Conservation (phyloP, 1,140 invertebrate species). For the Dreissena polymorpha region DNA sequence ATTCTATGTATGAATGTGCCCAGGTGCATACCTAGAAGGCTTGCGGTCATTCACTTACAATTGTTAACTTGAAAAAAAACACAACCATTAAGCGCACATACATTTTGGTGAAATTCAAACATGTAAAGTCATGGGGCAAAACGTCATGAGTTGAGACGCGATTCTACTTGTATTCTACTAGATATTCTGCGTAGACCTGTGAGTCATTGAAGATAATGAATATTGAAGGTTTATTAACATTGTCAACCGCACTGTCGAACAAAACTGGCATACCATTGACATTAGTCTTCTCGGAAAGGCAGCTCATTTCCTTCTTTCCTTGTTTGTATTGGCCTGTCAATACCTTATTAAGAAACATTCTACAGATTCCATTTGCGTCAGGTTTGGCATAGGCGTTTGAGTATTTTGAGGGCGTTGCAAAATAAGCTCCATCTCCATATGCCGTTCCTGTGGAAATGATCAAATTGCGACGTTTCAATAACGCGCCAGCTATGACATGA, state of each 20-base stretch:
- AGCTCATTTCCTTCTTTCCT: background rate
- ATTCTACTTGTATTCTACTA: background rate
- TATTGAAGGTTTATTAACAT: background rate
- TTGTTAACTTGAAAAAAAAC: too few species aligned
- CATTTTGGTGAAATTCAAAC: too few species aligned
- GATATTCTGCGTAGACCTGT: background rate
- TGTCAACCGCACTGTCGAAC: background rate
- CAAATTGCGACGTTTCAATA: too few species aligned
- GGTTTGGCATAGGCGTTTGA: background rate
- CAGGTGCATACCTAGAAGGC: too few species aligned
- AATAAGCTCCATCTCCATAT: background rate
- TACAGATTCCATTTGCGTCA: background rate
- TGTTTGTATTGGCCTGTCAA: background rate
- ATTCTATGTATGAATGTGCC: too few species aligned
- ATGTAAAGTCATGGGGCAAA: too few species aligned
- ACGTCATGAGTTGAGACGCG: too few species aligned
- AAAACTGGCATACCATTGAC: background rate
- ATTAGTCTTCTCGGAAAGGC: background rate
- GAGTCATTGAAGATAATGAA: conserved; percentile 5
- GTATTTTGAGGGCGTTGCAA: background rate
- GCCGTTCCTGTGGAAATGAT: background rate
- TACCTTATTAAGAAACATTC: background rate
- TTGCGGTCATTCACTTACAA: too few species aligned
- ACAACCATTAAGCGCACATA: too few species aligned
- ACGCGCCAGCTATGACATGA: too few species aligned